Evolutionary conservation across 2,113 vertebrate species (phyloP).

Genomic region (Pungitius pungitius): DNA sequence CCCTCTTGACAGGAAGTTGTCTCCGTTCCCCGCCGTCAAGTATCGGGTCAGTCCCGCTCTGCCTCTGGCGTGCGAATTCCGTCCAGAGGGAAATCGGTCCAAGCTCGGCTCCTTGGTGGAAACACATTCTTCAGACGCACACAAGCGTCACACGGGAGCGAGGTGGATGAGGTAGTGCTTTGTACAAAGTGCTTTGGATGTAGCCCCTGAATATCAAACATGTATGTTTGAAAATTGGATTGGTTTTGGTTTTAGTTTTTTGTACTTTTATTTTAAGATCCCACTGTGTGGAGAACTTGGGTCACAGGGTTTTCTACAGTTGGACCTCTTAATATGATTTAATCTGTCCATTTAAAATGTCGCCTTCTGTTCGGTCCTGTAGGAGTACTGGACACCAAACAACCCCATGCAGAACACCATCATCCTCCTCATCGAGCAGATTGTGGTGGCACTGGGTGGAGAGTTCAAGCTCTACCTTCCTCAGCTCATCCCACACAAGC

Average conservation of each 20-base stretch:
- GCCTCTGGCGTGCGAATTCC: conserved; percentile 27
- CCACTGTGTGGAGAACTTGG: background rate
- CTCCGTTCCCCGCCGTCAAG: conserved; percentile 31
- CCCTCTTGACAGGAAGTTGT: conserved; percentile 54
- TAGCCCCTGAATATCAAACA: conserved; percentile 23
- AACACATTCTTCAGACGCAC: conserved; percentile 38
- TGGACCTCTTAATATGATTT: background rate
- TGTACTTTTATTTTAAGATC: background rate
- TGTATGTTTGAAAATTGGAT: conserved; percentile 25
- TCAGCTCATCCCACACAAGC: conserved; percentile 97
- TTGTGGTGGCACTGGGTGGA: conserved; percentile 94
- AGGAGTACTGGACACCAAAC: conserved; percentile 99
- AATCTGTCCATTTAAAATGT: background rate
- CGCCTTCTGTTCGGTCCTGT: conserved; percentile 9
- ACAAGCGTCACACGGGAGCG: conserved; percentile 3
- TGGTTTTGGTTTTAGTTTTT: background rate
- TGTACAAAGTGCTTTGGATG: conserved; percentile 27
- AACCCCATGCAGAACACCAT: conserved; percentile 99
- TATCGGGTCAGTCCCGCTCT: conserved; percentile 1
- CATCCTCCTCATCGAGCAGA: conserved; percentile 97
- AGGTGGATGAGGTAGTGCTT: conserved; percentile 36
- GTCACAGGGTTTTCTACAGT: background rate
- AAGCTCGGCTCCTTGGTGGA: conserved; percentile 26
- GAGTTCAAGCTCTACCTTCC: conserved; percentile 99
- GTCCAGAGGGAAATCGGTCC: conserved; percentile 17